phyloP scores from a whole-genome alignment of 2,113 vertebrate genomes.

The Oreochromis spilurus region DNA sequence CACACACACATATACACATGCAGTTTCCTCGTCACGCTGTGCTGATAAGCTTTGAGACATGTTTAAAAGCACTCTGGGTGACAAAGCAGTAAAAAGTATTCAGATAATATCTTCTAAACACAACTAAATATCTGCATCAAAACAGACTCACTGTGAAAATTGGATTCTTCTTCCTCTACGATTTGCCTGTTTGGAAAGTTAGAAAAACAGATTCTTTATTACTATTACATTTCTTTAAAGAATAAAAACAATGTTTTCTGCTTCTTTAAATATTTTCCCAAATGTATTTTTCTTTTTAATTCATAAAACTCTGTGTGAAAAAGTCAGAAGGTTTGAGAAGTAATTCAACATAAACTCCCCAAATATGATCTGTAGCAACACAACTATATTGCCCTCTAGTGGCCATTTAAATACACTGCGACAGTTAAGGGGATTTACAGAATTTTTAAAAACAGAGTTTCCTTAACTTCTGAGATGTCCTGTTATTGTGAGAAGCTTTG shows the following conservation, averaged over 20 bases:
- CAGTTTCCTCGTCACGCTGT: neutral
- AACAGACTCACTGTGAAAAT: neutral
- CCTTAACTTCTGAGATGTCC: neutral
- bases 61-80: neutral
- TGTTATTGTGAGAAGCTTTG: neutral
- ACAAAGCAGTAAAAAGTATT: neutral
- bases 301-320: neutral
- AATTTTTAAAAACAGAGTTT: neutral
- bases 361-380: neutral
- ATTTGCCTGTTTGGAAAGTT: neutral
- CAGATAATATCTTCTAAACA: neutral
- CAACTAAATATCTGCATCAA: neutral
- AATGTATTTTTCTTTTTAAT: neutral
- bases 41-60: neutral
- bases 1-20: neutral
- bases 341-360: neutral
- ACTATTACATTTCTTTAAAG: neutral
- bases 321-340: neutral
- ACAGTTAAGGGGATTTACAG: too few species aligned
- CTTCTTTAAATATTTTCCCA: neutral
- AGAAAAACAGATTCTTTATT: neutral
- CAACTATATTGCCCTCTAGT: conserved; percentile 36
- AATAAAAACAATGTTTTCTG: neutral
- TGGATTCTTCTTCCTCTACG: neutral
- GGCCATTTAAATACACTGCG: neutral